phyloP scores from a whole-genome alignment of 2,888 invertebrate species.

The Euzophera pinguis region DNA sequence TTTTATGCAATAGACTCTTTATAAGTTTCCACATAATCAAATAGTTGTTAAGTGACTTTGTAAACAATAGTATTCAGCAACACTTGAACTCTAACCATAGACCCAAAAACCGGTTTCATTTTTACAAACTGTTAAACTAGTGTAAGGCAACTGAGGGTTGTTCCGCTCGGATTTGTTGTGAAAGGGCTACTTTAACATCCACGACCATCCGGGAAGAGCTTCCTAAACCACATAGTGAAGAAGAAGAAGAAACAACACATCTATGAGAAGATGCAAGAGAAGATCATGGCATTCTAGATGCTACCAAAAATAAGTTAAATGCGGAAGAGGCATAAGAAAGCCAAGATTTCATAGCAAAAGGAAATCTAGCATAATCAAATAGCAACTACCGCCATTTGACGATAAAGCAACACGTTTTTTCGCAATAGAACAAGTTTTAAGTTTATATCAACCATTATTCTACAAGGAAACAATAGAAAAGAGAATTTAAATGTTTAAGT shows the following conservation, averaged over 20 bases:
- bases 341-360: conserved; percentile 72
- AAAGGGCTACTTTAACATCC: conserved; percentile 66
- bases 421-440: conserved; percentile 81
- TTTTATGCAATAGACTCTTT: conserved; percentile 74
- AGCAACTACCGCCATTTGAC: conserved; percentile 76
- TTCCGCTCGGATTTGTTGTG: conserved; percentile 69
- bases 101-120: conserved; percentile 66
- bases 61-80: conserved; percentile 75
- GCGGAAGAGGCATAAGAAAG: conserved; percentile 66
- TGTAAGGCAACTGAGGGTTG: conserved; percentile 75
- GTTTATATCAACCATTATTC: conserved; percentile 80
- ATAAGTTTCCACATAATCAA: conserved; percentile 71
- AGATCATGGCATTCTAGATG: conserved; percentile 59
- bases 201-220: conserved; percentile 72
- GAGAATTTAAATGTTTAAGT: conserved; percentile 74
- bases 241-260: conserved; percentile 49
- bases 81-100: conserved; percentile 70
- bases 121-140: conserved; percentile 68
- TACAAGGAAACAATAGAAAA: conserved; percentile 78
- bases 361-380: conserved; percentile 67
- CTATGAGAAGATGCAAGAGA: conserved; percentile 54
- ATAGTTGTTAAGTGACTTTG: conserved; percentile 74
- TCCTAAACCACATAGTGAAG: conserved; percentile 44
- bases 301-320: conserved; percentile 67
- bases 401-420: conserved; percentile 81